A percentile compares a stretch with the other conserved stretches of the same genome.
These are phyloP conservation scores for Drosophila nigricruria DNA, from an alignment of 2,888 invertebrate genomes.

Conservation along the genomic window DNA sequence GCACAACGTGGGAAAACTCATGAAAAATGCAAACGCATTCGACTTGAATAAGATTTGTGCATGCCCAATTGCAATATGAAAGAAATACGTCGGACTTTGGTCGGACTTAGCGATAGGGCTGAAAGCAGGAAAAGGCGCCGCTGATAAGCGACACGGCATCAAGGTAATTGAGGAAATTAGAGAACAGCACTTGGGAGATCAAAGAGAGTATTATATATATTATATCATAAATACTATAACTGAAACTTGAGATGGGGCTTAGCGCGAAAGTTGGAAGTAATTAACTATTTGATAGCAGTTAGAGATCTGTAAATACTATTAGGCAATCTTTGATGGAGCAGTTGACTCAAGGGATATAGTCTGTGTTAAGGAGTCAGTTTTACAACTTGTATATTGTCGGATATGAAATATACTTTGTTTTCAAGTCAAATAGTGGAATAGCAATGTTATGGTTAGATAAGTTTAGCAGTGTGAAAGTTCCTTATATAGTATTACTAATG, in stretches of 20 bases:
- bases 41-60: conserved; percentile 48
- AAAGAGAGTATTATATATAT: conserved; percentile 15
- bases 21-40: conserved; percentile 63
- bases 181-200: conserved; percentile 17
- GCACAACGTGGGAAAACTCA: conserved; percentile 78
- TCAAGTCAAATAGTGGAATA: background rate
- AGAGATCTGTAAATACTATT: too few relatives aligned
- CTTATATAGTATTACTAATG: too few relatives aligned
- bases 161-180: conserved; percentile 32
- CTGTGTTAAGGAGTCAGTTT: background rate
- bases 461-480: too few relatives aligned
- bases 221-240: background rate
- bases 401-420: too few relatives aligned
- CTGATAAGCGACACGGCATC: conserved; percentile 49
- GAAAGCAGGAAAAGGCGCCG: conserved; percentile 27
- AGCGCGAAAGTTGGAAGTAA: background rate
- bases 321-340: too few relatives aligned
- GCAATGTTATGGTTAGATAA: background rate
- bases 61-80: conserved; percentile 59
- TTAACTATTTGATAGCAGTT: background rate
- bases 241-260: background rate
- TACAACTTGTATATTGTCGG: too few relatives aligned
- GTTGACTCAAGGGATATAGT: background rate
- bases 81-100: conserved; percentile 30
- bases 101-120: conserved; percentile 29